Evolutionary conservation across 1,140 invertebrate genomes (phyloP).

Genomic region (Lasioglossum albipes): DNA sequence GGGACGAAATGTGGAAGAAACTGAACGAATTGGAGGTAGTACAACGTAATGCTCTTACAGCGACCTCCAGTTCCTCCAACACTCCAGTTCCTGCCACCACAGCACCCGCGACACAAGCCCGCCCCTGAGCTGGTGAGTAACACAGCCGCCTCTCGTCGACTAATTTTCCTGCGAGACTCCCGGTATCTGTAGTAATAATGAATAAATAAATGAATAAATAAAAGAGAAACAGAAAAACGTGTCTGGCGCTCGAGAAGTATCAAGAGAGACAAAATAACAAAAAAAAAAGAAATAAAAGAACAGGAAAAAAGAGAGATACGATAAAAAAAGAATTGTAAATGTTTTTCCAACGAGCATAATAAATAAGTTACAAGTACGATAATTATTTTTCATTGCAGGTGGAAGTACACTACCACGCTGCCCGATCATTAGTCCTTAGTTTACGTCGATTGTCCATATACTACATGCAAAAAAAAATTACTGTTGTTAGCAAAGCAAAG

Average conservation of each 20-base stretch:
- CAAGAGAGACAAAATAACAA: background rate
- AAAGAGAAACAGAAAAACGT: background rate
- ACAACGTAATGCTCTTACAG: conserved; percentile 74
- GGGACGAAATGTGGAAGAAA: conserved; percentile 96
- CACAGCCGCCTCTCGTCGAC: background rate
- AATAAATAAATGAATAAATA: no score
- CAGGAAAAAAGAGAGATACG: no score
- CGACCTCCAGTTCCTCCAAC: conserved; percentile 72
- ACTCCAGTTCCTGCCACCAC: conserved; percentile 77
- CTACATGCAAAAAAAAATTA: conserved; percentile 73
- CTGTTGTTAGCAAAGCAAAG: conserved; percentile 74
- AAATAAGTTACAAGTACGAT: background rate
- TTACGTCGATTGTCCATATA: conserved; percentile 78
- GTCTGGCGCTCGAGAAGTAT: background rate
- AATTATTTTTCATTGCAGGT: conserved; percentile 68
- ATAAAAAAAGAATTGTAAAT: background rate
- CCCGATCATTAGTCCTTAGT: conserved; percentile 79
- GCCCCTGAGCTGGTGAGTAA: conserved; percentile 78
- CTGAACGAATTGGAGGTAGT: conserved; percentile 91
- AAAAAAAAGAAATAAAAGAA: no score
- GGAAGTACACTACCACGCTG: conserved; percentile 75
- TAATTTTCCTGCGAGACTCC: background rate
- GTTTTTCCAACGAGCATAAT: background rate
- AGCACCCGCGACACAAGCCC: conserved; percentile 75
- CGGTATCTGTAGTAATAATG: background rate